These are phyloP conservation scores for Piprites chloris DNA, from an alignment of 2,113 vertebrate species.

Conservation along the genomic window DNA sequence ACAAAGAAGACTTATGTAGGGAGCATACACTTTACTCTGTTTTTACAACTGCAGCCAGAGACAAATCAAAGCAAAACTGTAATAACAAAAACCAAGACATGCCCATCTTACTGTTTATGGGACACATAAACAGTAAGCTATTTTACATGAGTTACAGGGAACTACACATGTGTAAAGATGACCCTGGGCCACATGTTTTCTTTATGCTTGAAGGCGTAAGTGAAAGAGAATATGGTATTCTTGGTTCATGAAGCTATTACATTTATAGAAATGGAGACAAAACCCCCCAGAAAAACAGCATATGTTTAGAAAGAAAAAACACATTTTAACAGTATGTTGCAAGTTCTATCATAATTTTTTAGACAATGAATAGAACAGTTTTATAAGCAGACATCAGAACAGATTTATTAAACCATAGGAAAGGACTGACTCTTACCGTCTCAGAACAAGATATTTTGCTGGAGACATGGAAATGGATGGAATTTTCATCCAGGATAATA, in stretches of 20 bases:
- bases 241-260: not conserved
- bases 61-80: not conserved
- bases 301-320: not conserved
- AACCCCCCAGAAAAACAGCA: not conserved
- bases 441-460: constrained; percentile 92
- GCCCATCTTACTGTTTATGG: not conserved
- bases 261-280: not conserved
- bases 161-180: not conserved
- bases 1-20: not conserved
- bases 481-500: constrained; percentile 86
- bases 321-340: not conserved
- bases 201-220: not conserved
- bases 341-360: not conserved
- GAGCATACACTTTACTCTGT: not conserved
- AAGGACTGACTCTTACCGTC: constrained; percentile 78
- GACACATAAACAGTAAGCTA: not conserved
- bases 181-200: not conserved
- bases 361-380: not conserved
- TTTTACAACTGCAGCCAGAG: not conserved
- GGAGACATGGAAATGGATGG: constrained; percentile 94
- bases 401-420: not conserved
- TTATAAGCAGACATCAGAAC: not conserved
- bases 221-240: not conserved
- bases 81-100: not conserved
- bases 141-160: not conserved